A percentile compares a stretch with the other conserved stretches of the same genome.
These are phyloP conservation scores for Pogonophryne albipinna DNA, from an alignment of 2,797 vertebrate species.

Conservation along the genomic window DNA sequence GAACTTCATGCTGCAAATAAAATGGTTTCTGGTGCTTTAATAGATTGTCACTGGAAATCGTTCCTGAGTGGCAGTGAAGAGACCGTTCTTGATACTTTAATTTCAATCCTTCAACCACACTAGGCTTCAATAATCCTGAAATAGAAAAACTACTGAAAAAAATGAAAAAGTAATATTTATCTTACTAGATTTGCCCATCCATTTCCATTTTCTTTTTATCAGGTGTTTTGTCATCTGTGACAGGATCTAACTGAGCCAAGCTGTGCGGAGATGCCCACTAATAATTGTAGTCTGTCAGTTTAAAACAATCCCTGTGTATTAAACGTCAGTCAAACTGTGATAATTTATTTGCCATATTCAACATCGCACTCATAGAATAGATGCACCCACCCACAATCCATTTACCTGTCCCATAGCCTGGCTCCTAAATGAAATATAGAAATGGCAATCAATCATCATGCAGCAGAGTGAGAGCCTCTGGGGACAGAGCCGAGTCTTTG, in stretches of 20 bases:
- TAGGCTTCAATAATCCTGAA: slow-evolving; percentile 4
- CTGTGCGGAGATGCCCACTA: slow-evolving; percentile 15
- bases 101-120: slow-evolving; percentile 16
- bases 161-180: slow-evolving; percentile 20
- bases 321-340: slow-evolving; percentile 71
- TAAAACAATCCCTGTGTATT: slow-evolving; percentile 61
- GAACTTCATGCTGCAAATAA: slow-evolving; percentile 19
- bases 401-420: slow-evolving; percentile 55
- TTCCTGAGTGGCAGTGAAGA: slow-evolving; percentile 18
- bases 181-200: slow-evolving; percentile 10
- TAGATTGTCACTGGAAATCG: slow-evolving; percentile 38
- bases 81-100: slow-evolving; percentile 24
- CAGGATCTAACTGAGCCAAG: slow-evolving; percentile 24
- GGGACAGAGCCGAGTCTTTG: slow-evolving; percentile 55
- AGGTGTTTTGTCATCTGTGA: slow-evolving; percentile 33
- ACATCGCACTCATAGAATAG: slow-evolving; percentile 40
- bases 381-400: slow-evolving; percentile 58
- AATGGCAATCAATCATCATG: slow-evolving; percentile 69
- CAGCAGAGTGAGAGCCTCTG: slow-evolving; percentile 52
- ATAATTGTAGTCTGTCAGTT: slow-evolving; percentile 57
- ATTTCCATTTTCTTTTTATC: slow-evolving; percentile 30
- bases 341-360: slow-evolving; percentile 58
- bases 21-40: slow-evolving; percentile 45
- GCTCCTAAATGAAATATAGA: slow-evolving; percentile 65
- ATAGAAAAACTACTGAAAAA: neutral